Evolutionary conservation across 1,140 invertebrate species (phyloP), one percentile per base, ranked within the genome.

Genomic region (Drosophila nigrodunni): DNA sequence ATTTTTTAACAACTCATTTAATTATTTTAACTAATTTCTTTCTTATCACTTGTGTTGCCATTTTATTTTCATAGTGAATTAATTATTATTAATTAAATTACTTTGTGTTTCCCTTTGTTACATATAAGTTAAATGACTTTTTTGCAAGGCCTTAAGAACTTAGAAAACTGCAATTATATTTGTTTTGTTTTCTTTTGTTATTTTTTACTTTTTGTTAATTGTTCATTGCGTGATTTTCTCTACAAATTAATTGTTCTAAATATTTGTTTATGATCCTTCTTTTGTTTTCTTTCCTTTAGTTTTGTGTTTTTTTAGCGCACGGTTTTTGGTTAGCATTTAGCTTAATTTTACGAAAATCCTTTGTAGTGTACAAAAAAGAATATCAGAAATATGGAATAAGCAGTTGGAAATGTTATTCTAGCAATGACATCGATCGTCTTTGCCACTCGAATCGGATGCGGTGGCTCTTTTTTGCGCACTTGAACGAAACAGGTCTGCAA

Each of bases 351-450:
- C 94, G 94, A 94, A 92, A 95, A 95, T 92, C 94, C 94, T 92
- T 97, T 97, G 93, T 98, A 98, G 94, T 97, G 96, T 81, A 97
- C 96, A 94, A 98, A 98, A 94, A 98, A 98, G 94, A 97, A 98
- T 91, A 97, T 96, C 77, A 98, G 95, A 94, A 98, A 98, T 86
- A 98, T 95, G 90, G 96, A 96, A 93, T 97, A 98, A 79, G 97
- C 97, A 77, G 96, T 95, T 77, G 97, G 97, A 94, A 98, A 98
- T 67, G 97, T 97, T 90, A 98, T 97, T 91, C 97, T 95, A 41
- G 97, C 97, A 90, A 98, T 97, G 64, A 98, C 97, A 94, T 98
- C 97, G 91, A 98, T 98, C 59, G 97, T 98, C 94, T 98, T 98
- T 57, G 97, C 97, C 79, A 98, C 96, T 81, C 97, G 94, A 87